Percentiles rank a stretch among this genome's conserved stretches.
These are phyloP conservation scores for Nerophis lumbriciformis DNA, from an alignment of 2,113 vertebrate species.

Conservation along the genomic window DNA sequence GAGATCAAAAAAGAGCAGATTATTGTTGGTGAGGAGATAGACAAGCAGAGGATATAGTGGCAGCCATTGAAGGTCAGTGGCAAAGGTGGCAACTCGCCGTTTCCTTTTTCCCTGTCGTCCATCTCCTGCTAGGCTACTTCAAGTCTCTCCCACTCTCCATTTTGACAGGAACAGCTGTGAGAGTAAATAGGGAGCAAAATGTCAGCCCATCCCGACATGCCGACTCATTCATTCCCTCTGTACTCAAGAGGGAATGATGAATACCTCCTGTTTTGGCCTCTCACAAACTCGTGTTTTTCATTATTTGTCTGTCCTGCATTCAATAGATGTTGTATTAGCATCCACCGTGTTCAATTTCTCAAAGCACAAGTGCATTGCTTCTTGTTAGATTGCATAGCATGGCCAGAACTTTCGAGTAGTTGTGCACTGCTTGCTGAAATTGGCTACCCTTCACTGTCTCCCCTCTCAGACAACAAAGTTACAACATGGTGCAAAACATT, in stretches of 20 bases:
- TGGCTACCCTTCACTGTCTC: too few relatives aligned
- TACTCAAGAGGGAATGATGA: not conserved
- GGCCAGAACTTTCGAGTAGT: too few relatives aligned
- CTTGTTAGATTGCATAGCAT: not conserved
- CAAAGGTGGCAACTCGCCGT: slow-evolving; percentile 29
- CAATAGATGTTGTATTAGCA: not conserved
- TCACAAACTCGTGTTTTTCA: not conserved
- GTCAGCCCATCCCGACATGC: slow-evolving; percentile 27
- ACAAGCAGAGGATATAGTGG: slow-evolving; percentile 14
- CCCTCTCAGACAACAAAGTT: too few relatives aligned
- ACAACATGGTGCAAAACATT: too few relatives aligned
- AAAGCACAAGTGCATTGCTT: not conserved
- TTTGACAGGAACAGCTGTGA: slow-evolving; percentile 35
- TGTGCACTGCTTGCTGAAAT: too few relatives aligned
- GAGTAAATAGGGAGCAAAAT: slow-evolving; percentile 37
- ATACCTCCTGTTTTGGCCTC: not conserved
- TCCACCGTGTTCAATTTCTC: not conserved
- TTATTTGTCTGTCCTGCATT: not conserved
- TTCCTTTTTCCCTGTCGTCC: slow-evolving; percentile 9
- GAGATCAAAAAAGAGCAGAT: slow-evolving; percentile 11
- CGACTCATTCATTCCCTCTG: not conserved
- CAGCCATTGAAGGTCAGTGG: slow-evolving; percentile 24
- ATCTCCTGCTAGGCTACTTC: slow-evolving; percentile 1
- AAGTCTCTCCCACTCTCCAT: slow-evolving; percentile 6
- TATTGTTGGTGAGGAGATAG: slow-evolving; percentile 10